These are phyloP conservation scores for Odontomachus brunneus DNA, from an alignment of 1,140 invertebrate genomes.

Conservation along the genomic window DNA sequence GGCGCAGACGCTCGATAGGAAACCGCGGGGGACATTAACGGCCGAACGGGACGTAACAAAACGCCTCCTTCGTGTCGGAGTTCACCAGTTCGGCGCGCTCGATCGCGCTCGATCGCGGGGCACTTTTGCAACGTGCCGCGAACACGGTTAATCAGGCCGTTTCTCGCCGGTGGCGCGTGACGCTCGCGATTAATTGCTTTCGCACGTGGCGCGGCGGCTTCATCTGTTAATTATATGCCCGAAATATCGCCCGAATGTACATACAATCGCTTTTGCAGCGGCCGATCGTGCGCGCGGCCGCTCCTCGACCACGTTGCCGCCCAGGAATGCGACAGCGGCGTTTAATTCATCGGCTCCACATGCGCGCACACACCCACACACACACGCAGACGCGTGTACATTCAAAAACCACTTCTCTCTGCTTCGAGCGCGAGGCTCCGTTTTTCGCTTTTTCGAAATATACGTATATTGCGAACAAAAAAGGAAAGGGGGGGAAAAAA, in stretches of 20 bases:
- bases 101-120: slow-evolving; percentile 47
- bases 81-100: not conserved
- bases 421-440: too few relatives aligned
- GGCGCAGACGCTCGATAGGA: too few relatives aligned
- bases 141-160: slow-evolving; percentile 62
- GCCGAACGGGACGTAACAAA: too few relatives aligned
- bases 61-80: not conserved
- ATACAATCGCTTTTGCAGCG: slow-evolving; percentile 53
- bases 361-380: too few relatives aligned
- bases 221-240: slow-evolving; percentile 67
- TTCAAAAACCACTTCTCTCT: not conserved
- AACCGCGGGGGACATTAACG: too few relatives aligned
- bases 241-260: slow-evolving; percentile 44
- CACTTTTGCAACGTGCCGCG: slow-evolving; percentile 37
- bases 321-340: slow-evolving; percentile 6
- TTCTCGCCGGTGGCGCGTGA: slow-evolving; percentile 54
- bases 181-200: slow-evolving; percentile 68
- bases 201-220: slow-evolving; percentile 39
- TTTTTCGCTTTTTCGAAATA: too few relatives aligned
- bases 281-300: slow-evolving; percentile 18
- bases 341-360: slow-evolving; percentile 6
- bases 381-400: not conserved
- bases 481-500: too few relatives aligned
- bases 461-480: too few relatives aligned
- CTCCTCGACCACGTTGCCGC: slow-evolving; percentile 6